Base-by-base conservation (phyloP, 2,113 vertebrate species). In the Macheiramphus alcinus region DNA sequence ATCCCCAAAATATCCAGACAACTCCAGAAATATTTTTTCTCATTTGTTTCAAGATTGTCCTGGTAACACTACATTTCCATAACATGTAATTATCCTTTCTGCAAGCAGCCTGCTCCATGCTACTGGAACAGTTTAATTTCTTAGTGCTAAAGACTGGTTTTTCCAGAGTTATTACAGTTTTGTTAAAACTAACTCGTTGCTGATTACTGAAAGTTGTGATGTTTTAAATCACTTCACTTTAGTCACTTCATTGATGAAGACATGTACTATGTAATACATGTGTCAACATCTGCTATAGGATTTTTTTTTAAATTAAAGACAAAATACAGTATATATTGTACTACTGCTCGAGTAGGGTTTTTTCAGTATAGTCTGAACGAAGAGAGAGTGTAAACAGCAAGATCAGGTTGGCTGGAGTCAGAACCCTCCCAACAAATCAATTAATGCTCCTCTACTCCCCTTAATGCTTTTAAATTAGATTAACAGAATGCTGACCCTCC, bases 391-490 rank as follows among this genome's bases (percentile, higher is more conserved):
- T 79, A 93, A 95, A 81, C 59, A 85, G 80, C 56, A 93, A 82
- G 66, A 97, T 82, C 74, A 88, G 42, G 53, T 81, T 92, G 72
- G 21, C 43, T 95, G 81, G 55, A 94, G 61, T 93, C 74, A 94
- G 45, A 96, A 92, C 32, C 81, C 93, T 93, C 95, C 84, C 92
- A 93, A 84, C 65, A 97, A 97, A 96, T 94, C 94, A 97, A 96
- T 97, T 96, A 96, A 95, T 68, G 75, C 29, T 97, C 52, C 36
- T 88, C 43, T 86, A 92, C 80, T 96, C 94, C 96, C 94, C 81
- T 94, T 93, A 94, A 95, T 88, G 84, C 84, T 93, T 97, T 95
- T 76, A 96, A 97, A 97, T 96, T 96, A 97, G 96, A 94, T 94
- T 96, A 97, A 86, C 91, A 95, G 82, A 95, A 90, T 70, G 84